Base-by-base conservation (phyloP, 2,797 vertebrate species). In the Notoglanidium macrostoma region DNA sequence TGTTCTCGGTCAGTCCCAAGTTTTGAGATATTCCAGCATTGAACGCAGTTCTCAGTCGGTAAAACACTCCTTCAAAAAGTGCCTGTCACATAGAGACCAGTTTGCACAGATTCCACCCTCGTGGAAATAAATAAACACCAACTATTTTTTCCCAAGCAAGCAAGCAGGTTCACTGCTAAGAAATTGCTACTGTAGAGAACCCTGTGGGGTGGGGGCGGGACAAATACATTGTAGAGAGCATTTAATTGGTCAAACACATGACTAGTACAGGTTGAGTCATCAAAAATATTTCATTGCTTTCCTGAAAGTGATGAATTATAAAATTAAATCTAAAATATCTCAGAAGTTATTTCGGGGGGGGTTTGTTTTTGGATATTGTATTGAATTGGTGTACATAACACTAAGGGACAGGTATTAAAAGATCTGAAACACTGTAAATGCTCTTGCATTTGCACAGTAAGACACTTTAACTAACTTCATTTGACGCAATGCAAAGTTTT, bases 211-310 rank as follows among this genome's bases (percentile, higher is more conserved):
- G 55, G 32, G 26, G 49, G 76, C 29, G 2, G 51, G 29, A 17
- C 55, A 61, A 44, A 15, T 4, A 65, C 26, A 65, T 65, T 5
- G 26, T 21, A 65, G 40, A 82, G 26, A 29, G 59, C 14, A 65
- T 49, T 29, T 65, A 29, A 82, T 82, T 82, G 44, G 44, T 29
- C 14, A 0, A 65, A 81, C 14, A 10, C 57, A 10, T n/a, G 59
- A 81, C 14, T 81, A 46, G 61, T 49, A 65, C 79, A 82, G 79
- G 61, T 12, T 81, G 79, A 46, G 79, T 81, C 79, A 65, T 29
- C 8, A 65, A 82, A 35, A 11, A 35, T 2, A 1, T 51, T 17
- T 49, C 10, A 77, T 77, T 55, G n/a, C 15, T 40, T 80, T 44
- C 54, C 32, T 15, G 5, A 12, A 59, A 61, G 5, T 61, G 15